Evolutionary conservation across 2,888 invertebrate genomes (phyloP).

Genomic region (Melanophora roralis): DNA sequence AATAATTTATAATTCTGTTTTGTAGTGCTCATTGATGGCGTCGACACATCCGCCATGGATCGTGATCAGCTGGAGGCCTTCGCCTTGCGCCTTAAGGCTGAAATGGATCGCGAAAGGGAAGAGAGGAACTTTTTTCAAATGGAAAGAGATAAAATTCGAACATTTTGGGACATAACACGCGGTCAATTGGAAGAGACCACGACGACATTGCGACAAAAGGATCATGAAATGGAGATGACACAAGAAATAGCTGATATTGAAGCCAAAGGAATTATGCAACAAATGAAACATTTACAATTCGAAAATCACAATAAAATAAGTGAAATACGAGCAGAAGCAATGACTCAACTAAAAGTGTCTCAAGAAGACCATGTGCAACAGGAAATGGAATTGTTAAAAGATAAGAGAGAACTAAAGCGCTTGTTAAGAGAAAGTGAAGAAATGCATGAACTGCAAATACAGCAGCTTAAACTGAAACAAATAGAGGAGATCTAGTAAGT

Average conservation of each 20-base stretch:
- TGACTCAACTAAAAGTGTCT: slow-evolving; percentile 88
- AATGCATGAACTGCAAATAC: slow-evolving; percentile 73
- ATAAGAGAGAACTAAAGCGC: slow-evolving; percentile 79
- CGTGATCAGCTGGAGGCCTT: slow-evolving; percentile 95
- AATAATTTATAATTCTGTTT: slow-evolving; percentile 38
- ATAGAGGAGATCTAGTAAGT: slow-evolving; percentile 73
- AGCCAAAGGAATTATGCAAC: slow-evolving; percentile 92
- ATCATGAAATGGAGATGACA: slow-evolving; percentile 91
- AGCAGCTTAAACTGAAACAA: slow-evolving; percentile 73
- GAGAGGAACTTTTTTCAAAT: slow-evolving; percentile 97
- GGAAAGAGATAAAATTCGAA: slow-evolving; percentile 94
- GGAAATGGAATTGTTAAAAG: slow-evolving; percentile 84
- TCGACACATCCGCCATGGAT: slow-evolving; percentile 94
- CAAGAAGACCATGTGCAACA: slow-evolving; percentile 89
- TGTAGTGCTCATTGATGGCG: slow-evolving; percentile 88
- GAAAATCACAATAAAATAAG: slow-evolving; percentile 92
- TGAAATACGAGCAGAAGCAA: slow-evolving; percentile 89
- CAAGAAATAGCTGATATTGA: slow-evolving; percentile 92
- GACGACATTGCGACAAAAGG: slow-evolving; percentile 81
- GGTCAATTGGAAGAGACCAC: slow-evolving; percentile 84
- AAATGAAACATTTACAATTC: slow-evolving; percentile 94
- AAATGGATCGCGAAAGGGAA: slow-evolving; percentile 95
- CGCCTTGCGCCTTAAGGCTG: slow-evolving; percentile 89
- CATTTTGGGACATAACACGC: slow-evolving; percentile 97
- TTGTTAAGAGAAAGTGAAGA: slow-evolving; percentile 79